Evolutionary conservation across 2,888 invertebrate genomes (phyloP).

Genomic region (Polietes domitor): DNA sequence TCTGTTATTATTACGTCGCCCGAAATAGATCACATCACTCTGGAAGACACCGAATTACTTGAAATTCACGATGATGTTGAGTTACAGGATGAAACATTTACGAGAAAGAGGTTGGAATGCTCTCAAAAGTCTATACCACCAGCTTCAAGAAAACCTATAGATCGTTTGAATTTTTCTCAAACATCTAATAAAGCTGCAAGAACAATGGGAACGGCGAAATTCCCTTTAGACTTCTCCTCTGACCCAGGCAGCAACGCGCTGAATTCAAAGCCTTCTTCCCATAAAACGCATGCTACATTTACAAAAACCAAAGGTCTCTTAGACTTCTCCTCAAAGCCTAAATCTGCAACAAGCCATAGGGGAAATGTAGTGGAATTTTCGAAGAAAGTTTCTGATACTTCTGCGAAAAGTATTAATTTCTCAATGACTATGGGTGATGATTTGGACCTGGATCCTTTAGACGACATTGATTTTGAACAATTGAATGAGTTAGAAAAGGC

Average conservation of each 20-base stretch:
- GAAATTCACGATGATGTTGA: background rate
- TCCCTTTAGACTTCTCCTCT: background rate
- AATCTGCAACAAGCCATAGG: background rate
- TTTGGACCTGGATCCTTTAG: constrained; percentile 29
- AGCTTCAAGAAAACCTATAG: background rate
- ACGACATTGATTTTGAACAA: constrained; percentile 53
- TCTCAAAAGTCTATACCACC: background rate
- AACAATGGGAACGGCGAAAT: no score
- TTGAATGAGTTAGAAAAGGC: constrained; percentile 24
- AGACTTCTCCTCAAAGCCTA: background rate
- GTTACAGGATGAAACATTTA: background rate
- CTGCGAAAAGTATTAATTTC: background rate
- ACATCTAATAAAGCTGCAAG: background rate
- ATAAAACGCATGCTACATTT: background rate
- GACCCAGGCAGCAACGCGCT: background rate
- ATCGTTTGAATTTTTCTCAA: background rate
- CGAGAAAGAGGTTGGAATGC: background rate
- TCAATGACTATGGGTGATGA: constrained; percentile 21
- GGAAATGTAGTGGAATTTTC: background rate
- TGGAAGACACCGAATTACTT: constrained; percentile 37
- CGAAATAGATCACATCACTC: constrained; percentile 45
- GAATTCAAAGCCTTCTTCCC: background rate
- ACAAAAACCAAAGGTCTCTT: background rate
- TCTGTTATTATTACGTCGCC: constrained; percentile 52
- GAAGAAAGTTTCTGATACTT: background rate